Evolutionary conservation across 2,888 invertebrate genomes (phyloP), one percentile per base, ranked within the genome.

Genomic region (Noctua comes): DNA sequence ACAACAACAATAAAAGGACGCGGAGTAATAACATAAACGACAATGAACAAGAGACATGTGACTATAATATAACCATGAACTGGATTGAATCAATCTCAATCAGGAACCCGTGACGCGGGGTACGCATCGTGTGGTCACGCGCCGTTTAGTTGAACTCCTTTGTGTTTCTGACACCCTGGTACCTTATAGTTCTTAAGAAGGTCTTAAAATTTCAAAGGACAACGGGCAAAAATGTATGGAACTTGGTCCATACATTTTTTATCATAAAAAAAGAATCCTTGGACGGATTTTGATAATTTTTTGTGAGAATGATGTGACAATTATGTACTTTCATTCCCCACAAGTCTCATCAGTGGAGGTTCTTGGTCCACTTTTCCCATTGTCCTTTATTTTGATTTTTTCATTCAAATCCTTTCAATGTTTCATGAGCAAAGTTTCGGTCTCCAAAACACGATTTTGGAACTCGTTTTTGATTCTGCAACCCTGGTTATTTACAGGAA

Each of bases 1-100:
- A 68, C 31, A 43, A 40, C 54, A 68, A 2, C 40, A 46, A 72
- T 81, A 77, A 74, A 77, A 77, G 51, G 31, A 65, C 46, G 72
- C 85, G n/a, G 27, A 73, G 66, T 59, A 68, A 68, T 83, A 86
- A 85, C 68, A 77, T 64, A 68, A 73, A 80, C 40, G 59, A 78
- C 77, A 75, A 73, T 78, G 62, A 72, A 68, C 65, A 68, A 69
- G 59, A 80, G 74, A 77, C 86, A 86, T 82, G 78, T 86, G 88
- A 88, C 82, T 73, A 68, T 80, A 72, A 81, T 76, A 62, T 80
- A 81, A 68, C 82, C 78, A 76, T 86, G 81, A 82, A 79, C 83
- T 78, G 83, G 73, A 79, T 82, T 78, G 79, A 84, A 88, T 89
- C 90, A 83, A 89, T 89, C 89, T 81, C 77, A 88, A 88, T 88